Conservation (phyloP, 2,888 invertebrate genomes). For the Agrypnus murinus region DNA sequence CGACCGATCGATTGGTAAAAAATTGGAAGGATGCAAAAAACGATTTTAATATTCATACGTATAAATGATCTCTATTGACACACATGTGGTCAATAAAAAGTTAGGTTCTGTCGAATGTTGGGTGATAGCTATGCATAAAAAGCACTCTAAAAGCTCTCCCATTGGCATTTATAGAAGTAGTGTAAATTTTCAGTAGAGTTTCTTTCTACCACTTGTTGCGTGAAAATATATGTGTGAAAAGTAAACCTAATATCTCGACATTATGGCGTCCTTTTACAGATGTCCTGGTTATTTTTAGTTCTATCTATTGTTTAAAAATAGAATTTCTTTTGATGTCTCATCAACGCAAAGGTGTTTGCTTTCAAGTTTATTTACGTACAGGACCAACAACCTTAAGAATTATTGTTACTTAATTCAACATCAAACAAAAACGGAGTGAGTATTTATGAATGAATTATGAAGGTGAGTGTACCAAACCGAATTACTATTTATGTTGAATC, state of each 20-base stretch:
- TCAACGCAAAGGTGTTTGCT: too few relatives aligned
- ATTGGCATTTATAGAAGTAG: slow-evolving; percentile 1
- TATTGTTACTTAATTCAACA: too few relatives aligned
- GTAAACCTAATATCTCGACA: not conserved
- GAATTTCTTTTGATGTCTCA: too few relatives aligned
- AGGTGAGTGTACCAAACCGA: too few relatives aligned
- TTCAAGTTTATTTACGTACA: too few relatives aligned
- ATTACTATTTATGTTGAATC: too few relatives aligned
- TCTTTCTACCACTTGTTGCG: slow-evolving; percentile 23
- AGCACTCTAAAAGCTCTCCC: slow-evolving; percentile 16
- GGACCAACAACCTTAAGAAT: too few relatives aligned
- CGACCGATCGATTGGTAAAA: too few relatives aligned
- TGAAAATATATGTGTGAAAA: slow-evolving; percentile 2
- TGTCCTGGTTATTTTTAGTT: too few relatives aligned
- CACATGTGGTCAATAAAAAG: not conserved
- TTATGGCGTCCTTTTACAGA: not conserved
- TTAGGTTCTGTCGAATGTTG: not conserved
- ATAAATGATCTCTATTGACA: not conserved
- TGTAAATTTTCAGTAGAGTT: not conserved
- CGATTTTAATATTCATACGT: not conserved
- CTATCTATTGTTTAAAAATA: too few relatives aligned
- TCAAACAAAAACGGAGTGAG: too few relatives aligned
- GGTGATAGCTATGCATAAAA: slow-evolving; percentile 1
- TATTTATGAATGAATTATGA: too few relatives aligned
- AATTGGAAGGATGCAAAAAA: not conserved